phyloP scores from a whole-genome alignment of 2,888 invertebrate species.

The Epiblema foenella region DNA sequence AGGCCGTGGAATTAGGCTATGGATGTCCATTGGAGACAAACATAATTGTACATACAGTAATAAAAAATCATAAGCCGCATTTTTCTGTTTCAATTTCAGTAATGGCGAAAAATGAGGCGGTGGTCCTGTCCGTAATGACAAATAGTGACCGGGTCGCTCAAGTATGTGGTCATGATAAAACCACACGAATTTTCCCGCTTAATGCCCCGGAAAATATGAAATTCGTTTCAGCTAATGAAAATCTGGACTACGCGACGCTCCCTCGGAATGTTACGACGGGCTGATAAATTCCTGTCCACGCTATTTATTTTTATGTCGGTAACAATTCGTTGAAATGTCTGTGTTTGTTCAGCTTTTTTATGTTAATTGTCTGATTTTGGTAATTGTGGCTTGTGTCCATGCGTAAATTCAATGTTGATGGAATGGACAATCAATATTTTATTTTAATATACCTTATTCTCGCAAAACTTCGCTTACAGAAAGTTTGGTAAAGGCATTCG shows the following conservation, averaged over 20 bases:
- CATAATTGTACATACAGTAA: too few species aligned
- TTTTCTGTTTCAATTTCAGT: not conserved
- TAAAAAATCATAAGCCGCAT: not conserved
- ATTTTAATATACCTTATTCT: too few species aligned
- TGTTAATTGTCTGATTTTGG: constrained; percentile 3
- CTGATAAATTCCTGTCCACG: constrained; percentile 7
- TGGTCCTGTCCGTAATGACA: not conserved
- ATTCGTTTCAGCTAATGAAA: constrained; percentile 31
- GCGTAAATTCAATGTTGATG: not conserved
- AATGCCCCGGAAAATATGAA: constrained; percentile 31
- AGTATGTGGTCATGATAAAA: constrained; percentile 17
- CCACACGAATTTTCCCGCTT: constrained; percentile 22
- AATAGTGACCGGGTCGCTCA: constrained; percentile 7
- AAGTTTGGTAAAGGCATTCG: too few species aligned
- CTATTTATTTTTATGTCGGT: constrained; percentile 1
- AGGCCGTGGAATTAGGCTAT: too few species aligned
- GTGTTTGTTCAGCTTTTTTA: constrained; percentile 5
- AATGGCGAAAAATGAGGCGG: not conserved
- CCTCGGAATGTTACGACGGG: not conserved
- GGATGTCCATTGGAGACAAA: too few species aligned
- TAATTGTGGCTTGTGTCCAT: not conserved
- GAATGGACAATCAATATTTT: too few species aligned
- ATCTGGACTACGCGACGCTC: constrained; percentile 20
- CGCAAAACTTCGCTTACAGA: not conserved
- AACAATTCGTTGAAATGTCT: not conserved